Conservation (phyloP, 2,113 vertebrate genomes). For the Mus pahari region DNA sequence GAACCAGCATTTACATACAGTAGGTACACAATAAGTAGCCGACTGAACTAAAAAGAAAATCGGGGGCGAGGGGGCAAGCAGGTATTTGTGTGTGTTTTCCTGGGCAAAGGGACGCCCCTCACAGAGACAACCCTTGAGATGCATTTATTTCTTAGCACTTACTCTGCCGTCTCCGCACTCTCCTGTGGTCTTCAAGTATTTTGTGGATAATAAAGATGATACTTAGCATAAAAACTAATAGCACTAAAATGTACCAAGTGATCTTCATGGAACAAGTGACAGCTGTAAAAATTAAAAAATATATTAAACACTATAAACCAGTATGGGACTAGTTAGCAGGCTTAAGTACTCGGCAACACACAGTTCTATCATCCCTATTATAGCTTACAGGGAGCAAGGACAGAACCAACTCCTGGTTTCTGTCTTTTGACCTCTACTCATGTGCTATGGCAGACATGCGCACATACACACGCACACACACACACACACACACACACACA, state of each 20-base stretch:
- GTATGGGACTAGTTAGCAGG: not conserved
- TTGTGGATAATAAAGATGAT: slow-evolving; percentile 78
- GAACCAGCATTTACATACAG: not conserved
- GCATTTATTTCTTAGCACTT: slow-evolving; percentile 76
- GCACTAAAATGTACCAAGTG: slow-evolving; percentile 84
- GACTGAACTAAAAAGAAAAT: not conserved
- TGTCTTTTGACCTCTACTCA: not conserved
- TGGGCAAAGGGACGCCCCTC: not conserved
- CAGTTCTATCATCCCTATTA: too few relatives aligned
- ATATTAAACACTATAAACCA: not conserved
- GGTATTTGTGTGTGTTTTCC: not conserved
- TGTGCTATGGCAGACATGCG: not conserved
- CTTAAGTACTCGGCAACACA: not conserved
- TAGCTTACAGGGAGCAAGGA: not conserved
- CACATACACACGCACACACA: rapidly evolving
- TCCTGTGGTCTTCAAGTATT: slow-evolving; percentile 82
- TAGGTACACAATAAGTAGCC: not conserved
- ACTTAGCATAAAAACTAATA: slow-evolving; percentile 81
- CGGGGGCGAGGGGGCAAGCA: not conserved
- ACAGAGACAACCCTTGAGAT: not conserved
- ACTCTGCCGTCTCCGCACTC: slow-evolving; percentile 66
- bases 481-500: not conserved
- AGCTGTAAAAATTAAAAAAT: slow-evolving; percentile 80
- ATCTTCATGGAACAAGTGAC: slow-evolving; percentile 81
- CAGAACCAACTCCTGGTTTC: not conserved